Conservation (phyloP, 2,113 vertebrate species). For the Stegastes partitus region DNA sequence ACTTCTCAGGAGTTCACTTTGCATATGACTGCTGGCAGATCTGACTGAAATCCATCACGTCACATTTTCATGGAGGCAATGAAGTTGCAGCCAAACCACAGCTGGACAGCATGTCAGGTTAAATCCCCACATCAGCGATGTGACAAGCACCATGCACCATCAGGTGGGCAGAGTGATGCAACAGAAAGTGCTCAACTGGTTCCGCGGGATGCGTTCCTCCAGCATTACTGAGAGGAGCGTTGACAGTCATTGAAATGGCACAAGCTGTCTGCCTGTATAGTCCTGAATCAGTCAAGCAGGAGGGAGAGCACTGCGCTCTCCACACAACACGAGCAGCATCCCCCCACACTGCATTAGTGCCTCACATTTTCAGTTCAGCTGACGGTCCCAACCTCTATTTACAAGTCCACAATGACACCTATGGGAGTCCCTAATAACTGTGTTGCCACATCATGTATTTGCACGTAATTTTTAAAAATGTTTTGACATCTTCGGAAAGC, state of each 20-base stretch:
- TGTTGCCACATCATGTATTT: not conserved
- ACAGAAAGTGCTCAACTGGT: constrained; percentile 78
- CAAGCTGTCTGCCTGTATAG: constrained; percentile 66
- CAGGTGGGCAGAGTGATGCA: constrained; percentile 75
- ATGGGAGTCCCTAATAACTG: no score
- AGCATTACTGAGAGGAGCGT: constrained; percentile 54
- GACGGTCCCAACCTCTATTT: not conserved
- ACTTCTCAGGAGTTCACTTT: constrained; percentile 3
- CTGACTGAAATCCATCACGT: constrained; percentile 38
- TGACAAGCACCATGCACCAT: constrained; percentile 59
- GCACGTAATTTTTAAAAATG: not conserved
- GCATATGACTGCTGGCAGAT: not conserved
- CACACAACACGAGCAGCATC: constrained; percentile 31
- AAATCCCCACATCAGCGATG: constrained; percentile 32
- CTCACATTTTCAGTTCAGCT: constrained; percentile 10
- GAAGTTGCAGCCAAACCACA: constrained; percentile 32
- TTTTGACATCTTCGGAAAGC: no score
- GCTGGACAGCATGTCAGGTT: constrained; percentile 49
- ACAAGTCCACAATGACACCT: not conserved
- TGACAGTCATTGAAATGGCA: constrained; percentile 75
- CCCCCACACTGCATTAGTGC: constrained; percentile 26
- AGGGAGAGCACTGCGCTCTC: constrained; percentile 45
- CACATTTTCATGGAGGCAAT: constrained; percentile 19
- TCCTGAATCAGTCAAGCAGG: constrained; percentile 67
- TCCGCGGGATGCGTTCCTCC: constrained; percentile 69